These are phyloP conservation scores for Ostrea edulis DNA, from an alignment of 1,140 invertebrate genomes.

Conservation along the genomic window DNA sequence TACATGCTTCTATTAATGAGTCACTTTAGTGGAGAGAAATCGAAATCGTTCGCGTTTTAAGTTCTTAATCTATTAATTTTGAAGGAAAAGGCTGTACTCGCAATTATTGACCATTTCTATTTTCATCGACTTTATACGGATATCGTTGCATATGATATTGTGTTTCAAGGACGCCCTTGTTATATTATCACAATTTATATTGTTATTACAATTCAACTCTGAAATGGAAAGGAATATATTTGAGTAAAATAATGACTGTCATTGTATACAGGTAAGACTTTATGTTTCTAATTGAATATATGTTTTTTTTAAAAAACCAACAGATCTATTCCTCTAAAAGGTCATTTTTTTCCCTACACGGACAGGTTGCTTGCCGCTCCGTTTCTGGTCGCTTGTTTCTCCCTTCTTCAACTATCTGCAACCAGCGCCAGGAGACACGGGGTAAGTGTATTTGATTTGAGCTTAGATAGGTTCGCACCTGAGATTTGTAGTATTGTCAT, in stretches of 20 bases:
- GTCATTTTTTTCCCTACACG: not conserved
- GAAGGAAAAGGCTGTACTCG: not conserved
- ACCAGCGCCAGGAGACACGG: not conserved
- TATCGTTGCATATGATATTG: not conserved
- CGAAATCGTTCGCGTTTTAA: not conserved
- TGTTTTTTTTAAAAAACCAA: not conserved
- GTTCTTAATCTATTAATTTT: not conserved
- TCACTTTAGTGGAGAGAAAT: not conserved
- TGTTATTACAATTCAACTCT: not conserved
- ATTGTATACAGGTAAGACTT: not conserved
- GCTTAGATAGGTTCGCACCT: too few species aligned
- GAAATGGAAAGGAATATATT: not conserved
- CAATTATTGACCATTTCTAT: not conserved
- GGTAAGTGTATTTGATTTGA: not conserved
- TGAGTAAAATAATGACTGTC: not conserved
- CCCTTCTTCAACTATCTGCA: not conserved
- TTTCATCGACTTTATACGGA: not conserved
- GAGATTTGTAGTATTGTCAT: too few species aligned
- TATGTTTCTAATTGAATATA: not conserved
- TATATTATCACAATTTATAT: not conserved
- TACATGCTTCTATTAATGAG: slow-evolving; percentile 12
- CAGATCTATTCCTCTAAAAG: not conserved
- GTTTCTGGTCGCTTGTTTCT: not conserved
- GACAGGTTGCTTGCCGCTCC: not conserved
- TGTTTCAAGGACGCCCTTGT: not conserved